Evolutionary conservation across 1,140 invertebrate genomes (phyloP).

Genomic region (Pogonomyrmex californicus): DNA sequence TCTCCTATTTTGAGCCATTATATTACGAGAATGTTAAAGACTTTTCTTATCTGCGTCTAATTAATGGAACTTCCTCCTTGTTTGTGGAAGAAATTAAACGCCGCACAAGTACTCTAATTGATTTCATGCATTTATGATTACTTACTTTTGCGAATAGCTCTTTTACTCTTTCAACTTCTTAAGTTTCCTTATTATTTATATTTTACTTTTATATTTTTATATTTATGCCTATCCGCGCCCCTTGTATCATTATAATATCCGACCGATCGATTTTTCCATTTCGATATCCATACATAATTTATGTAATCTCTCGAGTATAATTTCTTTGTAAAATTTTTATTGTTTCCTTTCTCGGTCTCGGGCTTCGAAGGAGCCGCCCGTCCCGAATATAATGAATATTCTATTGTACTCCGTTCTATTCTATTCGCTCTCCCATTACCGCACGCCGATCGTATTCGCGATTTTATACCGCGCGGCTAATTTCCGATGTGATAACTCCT

Average conservation of each 20-base stretch:
- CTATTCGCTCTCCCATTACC: not conserved
- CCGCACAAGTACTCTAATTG: not conserved
- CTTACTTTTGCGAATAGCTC: not conserved
- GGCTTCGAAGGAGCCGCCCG: not conserved
- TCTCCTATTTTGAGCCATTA: not conserved
- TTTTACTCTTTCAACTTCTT: not conserved
- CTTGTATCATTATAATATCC: not conserved
- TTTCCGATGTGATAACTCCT: slow-evolving; percentile 38
- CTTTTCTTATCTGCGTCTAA: not conserved
- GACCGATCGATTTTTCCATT: too few species aligned
- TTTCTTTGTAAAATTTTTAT: not conserved
- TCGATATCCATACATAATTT: not conserved
- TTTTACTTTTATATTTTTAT: not conserved
- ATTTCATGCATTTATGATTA: not conserved
- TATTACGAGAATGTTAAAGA: not conserved
- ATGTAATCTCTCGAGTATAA: not conserved
- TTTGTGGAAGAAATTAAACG: not conserved
- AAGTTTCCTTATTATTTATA: not conserved
- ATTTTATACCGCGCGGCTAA: slow-evolving; percentile 35
- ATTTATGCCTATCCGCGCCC: not conserved
- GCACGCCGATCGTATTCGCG: not conserved
- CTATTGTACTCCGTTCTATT: slow-evolving; percentile 1
- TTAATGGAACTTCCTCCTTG: not conserved
- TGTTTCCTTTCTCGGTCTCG: not conserved
- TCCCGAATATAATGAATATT: not conserved